phyloP scores from a whole-genome alignment of 2,797 vertebrate species.

The Sebastiscus albofasciatus region DNA sequence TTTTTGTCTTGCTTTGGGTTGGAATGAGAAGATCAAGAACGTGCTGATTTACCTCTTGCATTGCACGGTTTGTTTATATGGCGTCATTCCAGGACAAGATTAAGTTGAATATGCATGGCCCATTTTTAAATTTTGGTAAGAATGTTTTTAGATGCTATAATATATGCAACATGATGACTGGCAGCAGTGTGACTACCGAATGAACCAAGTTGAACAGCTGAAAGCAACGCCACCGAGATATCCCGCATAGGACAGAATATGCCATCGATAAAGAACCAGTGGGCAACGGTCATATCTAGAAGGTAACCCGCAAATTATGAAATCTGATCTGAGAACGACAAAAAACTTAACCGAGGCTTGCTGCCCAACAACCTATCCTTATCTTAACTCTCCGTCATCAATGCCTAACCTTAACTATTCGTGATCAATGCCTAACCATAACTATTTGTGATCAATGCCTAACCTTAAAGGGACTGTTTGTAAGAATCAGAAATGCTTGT shows the following conservation, averaged over 20 bases:
- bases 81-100: neutral
- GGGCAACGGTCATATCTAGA: too few species aligned
- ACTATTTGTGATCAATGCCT: too few species aligned
- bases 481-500: too few species aligned
- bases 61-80: slow-evolving; percentile 1
- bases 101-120: neutral
- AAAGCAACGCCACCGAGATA: neutral
- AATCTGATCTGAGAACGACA: too few species aligned
- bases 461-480: too few species aligned
- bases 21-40: neutral
- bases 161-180: neutral
- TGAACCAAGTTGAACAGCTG: neutral
- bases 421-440: too few species aligned
- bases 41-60: neutral
- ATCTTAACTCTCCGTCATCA: too few species aligned
- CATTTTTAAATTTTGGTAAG: neutral
- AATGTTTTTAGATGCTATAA: slow-evolving; percentile 1
- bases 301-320: too few species aligned
- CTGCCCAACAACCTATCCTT: too few species aligned
- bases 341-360: too few species aligned
- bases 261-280: neutral
- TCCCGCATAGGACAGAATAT: neutral
- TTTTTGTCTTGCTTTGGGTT: neutral
- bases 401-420: too few species aligned
- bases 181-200: neutral